These are phyloP conservation scores for Cephus cinctus DNA, from an alignment of 1,140 invertebrate species.

Conservation along the genomic window DNA sequence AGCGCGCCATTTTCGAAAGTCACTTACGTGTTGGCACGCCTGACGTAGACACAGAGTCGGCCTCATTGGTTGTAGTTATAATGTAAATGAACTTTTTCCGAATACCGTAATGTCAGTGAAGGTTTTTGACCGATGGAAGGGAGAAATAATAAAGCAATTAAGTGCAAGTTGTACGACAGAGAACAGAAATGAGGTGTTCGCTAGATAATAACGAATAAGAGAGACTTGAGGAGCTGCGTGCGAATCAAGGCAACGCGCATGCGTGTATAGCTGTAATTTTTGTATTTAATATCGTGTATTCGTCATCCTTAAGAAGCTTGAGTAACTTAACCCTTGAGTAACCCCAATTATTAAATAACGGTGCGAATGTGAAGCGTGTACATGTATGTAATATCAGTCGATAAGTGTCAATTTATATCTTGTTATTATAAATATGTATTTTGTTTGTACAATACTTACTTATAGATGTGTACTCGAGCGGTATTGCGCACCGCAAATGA, in stretches of 20 bases:
- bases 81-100: background rate
- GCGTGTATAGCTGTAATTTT: conserved; percentile 24
- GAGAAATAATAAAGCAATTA: background rate
- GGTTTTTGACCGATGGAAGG: background rate
- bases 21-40: too few relatives aligned
- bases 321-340: conserved; percentile 9
- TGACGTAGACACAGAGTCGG: too few relatives aligned
- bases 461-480: conserved; percentile 1
- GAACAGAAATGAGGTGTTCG: background rate
- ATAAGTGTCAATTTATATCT: conserved; percentile 38
- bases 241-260: too few relatives aligned
- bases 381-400: conserved; percentile 31
- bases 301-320: conserved; percentile 11
- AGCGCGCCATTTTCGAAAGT: too few relatives aligned
- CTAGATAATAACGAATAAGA: background rate
- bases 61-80: too few relatives aligned
- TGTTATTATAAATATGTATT: conserved; percentile 50
- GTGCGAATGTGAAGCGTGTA: conserved; percentile 34
- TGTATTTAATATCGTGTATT: conserved; percentile 26
- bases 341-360: conserved; percentile 23
- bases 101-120: background rate
- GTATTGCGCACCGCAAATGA: too few relatives aligned
- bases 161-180: background rate
- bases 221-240: too few relatives aligned
- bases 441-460: conserved; percentile 42